Conservation (phyloP, 2,113 vertebrate species). For the Hippocampus guttulatus region DNA sequence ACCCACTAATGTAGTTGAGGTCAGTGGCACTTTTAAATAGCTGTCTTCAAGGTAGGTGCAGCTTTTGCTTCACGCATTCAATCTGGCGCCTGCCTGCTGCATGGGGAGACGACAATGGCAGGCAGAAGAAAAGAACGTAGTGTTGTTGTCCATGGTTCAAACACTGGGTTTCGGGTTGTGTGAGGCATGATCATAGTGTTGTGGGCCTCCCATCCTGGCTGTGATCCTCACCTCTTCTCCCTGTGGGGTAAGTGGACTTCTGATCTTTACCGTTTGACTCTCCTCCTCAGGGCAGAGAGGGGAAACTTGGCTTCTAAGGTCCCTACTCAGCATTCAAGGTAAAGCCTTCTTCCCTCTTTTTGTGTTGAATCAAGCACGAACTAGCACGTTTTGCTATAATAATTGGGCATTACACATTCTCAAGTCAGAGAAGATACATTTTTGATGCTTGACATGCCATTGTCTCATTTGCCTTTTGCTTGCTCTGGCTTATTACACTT, state of each 20-base stretch:
- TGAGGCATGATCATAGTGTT: conserved; percentile 54
- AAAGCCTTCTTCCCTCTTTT: conserved; percentile 30
- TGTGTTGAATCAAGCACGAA: conserved; percentile 19
- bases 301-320: conserved; percentile 67
- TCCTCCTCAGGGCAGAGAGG: conserved; percentile 71
- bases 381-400: conserved; percentile 16
- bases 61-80: conserved; percentile 43
- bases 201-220: conserved; percentile 66
- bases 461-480: conserved; percentile 28
- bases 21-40: conserved; percentile 38
- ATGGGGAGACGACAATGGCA: conserved; percentile 50
- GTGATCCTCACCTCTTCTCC: conserved; percentile 64
- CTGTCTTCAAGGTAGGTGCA: conserved; percentile 78
- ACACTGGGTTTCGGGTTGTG: conserved; percentile 35
- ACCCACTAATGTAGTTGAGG: conserved; percentile 46
- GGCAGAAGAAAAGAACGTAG: conserved; percentile 39
- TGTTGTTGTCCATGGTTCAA: conserved; percentile 27
- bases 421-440: background rate
- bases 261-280: conserved; percentile 68
- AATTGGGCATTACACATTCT: conserved; percentile 13
- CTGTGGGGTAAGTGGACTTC: conserved; percentile 72
- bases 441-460: conserved; percentile 29
- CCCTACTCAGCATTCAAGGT: conserved; percentile 72
- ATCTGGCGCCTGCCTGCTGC: conserved; percentile 52
- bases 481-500: conserved; percentile 14